A percentile compares a stretch with the other conserved stretches of the same genome.
Evolutionary conservation across 2,797 vertebrate species (phyloP).

Genomic region (Otus scops): DNA sequence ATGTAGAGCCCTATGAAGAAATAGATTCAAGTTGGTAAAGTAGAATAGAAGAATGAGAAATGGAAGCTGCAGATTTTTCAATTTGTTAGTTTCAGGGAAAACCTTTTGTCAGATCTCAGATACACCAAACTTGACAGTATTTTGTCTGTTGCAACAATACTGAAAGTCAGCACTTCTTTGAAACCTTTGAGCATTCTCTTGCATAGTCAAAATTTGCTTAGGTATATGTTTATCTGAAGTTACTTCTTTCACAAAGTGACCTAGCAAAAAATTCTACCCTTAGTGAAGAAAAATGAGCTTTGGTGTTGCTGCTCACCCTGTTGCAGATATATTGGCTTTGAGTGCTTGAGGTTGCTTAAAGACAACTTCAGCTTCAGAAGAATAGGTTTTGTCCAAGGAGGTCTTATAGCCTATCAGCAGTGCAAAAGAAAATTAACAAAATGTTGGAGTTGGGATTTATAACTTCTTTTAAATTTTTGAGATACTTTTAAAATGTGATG

Average conservation of each 20-base stretch:
- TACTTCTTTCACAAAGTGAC: not conserved
- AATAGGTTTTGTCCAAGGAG: not conserved
- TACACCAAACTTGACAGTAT: not conserved
- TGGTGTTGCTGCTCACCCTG: not conserved
- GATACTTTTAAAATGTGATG: not conserved
- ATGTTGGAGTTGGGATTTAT: not conserved
- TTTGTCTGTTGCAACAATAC: not conserved
- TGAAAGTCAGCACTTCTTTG: not conserved
- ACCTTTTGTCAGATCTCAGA: not conserved
- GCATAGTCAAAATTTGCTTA: not conserved
- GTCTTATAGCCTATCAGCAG: not conserved
- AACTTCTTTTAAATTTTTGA: not conserved
- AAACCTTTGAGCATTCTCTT: not conserved
- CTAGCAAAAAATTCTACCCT: not conserved
- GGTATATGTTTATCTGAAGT: not conserved
- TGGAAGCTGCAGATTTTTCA: not conserved
- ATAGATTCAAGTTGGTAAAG: slow-evolving; percentile 1
- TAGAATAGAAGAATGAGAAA: not conserved
- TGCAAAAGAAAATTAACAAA: not conserved
- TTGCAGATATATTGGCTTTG: not conserved
- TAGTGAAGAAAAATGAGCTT: not conserved
- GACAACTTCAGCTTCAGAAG: not conserved
- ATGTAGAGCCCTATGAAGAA: slow-evolving; percentile 77
- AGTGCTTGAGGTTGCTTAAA: not conserved
- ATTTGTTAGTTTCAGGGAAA: not conserved